Conservation (phyloP, 37 sponge, comb jelly and placozoan species). For the Mnemiopsis leidyi region DNA sequence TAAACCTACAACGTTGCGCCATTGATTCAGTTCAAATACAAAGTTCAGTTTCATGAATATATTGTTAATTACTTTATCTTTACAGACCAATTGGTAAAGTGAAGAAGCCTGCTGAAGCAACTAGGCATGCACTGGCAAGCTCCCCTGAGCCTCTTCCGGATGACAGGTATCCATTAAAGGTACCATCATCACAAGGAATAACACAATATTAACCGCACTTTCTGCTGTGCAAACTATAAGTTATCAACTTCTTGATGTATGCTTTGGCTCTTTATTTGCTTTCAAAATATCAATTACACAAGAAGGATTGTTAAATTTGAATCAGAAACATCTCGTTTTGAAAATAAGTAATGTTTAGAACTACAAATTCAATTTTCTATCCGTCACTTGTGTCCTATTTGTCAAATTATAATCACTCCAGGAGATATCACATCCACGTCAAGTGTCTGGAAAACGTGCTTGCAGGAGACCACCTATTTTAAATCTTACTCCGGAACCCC, state of each 20-base stretch:
- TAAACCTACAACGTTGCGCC: no score
- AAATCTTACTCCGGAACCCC: not conserved
- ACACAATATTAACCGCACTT: no score
- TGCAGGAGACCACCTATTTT: not conserved
- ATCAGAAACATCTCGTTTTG: no score
- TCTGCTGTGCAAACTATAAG: no score
- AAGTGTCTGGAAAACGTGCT: slow-evolving; percentile 45
- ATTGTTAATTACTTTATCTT: no score
- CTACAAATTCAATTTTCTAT: not conserved
- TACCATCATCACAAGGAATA: not conserved
- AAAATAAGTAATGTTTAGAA: not conserved
- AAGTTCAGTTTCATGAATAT: no score
- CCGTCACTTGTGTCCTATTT: not conserved
- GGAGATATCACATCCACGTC: slow-evolving; percentile 16
- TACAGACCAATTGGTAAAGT: no score
- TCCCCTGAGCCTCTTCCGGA: not conserved
- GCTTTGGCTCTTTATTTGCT: not conserved
- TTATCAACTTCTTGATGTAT: not conserved
- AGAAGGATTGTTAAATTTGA: no score
- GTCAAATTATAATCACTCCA: not conserved
- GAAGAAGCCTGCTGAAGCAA: no score
- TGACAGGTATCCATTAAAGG: not conserved
- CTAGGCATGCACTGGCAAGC: no score
- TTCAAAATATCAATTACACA: no score
- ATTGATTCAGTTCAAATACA: no score